Conservation (phyloP, 37 sponge, comb jelly and placozoan genomes). For the Bolinopsis microptera region DNA sequence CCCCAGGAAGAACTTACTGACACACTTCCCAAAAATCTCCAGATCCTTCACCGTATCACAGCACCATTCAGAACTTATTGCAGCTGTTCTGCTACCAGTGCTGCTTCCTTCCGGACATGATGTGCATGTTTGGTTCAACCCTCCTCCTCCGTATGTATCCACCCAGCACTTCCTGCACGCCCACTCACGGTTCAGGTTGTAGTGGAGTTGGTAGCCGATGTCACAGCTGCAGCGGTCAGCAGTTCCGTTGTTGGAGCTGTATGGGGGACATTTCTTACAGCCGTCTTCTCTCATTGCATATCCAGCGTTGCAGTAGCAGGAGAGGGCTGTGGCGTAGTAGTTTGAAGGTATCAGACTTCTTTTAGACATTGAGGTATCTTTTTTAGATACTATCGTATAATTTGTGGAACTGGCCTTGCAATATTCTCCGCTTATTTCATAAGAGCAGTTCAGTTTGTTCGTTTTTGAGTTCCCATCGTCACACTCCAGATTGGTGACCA, state of each 20-base stretch:
- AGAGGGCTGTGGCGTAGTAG: not conserved
- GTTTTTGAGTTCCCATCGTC: not conserved
- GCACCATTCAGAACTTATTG: not conserved
- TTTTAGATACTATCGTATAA: not conserved
- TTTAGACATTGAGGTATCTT: not conserved
- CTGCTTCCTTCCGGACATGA: not conserved
- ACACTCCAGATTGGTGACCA: not conserved
- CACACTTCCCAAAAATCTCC: not conserved
- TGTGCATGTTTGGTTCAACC: not conserved
- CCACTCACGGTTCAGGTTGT: not conserved
- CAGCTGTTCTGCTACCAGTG: not conserved
- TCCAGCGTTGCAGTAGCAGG: not conserved
- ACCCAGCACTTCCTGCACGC: not conserved
- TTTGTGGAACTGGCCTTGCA: not conserved
- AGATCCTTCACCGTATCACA: not conserved
- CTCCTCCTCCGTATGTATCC: not conserved
- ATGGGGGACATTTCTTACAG: not conserved
- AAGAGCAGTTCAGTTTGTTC: not conserved
- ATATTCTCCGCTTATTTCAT: not conserved
- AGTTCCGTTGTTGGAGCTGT: not conserved
- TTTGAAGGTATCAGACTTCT: not conserved
- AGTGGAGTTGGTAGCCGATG: not conserved
- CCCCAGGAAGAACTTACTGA: not conserved
- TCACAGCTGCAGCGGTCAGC: not conserved
- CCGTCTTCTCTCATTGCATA: not conserved